Evolutionary conservation across 2,888 invertebrate species (phyloP).

Genomic region (Pandemis corylana): DNA sequence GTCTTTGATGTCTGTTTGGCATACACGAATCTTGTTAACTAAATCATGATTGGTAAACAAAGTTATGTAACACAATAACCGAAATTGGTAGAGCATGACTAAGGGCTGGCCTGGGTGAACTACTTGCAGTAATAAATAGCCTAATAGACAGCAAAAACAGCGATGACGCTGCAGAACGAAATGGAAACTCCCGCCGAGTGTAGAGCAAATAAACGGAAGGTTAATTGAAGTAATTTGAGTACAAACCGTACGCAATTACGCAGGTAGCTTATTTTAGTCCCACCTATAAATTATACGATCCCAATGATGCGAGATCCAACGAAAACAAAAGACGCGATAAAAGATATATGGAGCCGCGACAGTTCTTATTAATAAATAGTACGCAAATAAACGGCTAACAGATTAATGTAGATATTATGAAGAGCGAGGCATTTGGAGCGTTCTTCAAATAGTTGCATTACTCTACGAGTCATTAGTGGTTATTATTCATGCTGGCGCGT

Average conservation of each 20-base stretch:
- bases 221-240: constrained; percentile 40
- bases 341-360: constrained; percentile 30
- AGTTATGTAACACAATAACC: neutral
- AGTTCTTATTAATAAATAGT: constrained; percentile 23
- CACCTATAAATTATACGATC: constrained; percentile 21
- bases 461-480: constrained; percentile 48
- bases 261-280: constrained; percentile 26
- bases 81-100: neutral
- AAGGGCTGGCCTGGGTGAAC: neutral
- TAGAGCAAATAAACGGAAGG: constrained; percentile 37
- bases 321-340: constrained; percentile 37
- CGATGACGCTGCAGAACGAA: constrained; percentile 14
- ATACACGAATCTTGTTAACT: neutral
- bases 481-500: constrained; percentile 48
- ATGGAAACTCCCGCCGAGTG: constrained; percentile 24
- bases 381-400: constrained; percentile 24
- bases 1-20: constrained; percentile 15
- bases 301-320: constrained; percentile 31
- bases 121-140: neutral
- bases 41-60: neutral
- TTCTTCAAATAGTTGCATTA: constrained; percentile 53
- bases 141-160: neutral
- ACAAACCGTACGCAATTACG: constrained; percentile 18
- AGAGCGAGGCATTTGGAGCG: constrained; percentile 47
- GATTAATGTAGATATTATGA: constrained; percentile 22